Conservation (phyloP, 2,888 invertebrate species). For the Drosophila mimica region DNA sequence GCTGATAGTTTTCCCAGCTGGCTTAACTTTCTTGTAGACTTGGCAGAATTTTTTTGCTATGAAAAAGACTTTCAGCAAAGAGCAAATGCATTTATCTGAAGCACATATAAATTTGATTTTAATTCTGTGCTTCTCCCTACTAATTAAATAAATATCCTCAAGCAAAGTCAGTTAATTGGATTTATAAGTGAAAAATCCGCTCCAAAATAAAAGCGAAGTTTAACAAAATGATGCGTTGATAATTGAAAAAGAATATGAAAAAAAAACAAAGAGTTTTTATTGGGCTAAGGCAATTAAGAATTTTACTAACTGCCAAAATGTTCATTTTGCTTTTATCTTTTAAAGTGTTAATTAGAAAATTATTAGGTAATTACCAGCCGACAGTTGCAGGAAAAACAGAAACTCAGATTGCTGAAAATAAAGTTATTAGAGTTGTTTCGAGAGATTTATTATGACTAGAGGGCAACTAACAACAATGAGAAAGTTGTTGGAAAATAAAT, state of each 20-base stretch:
- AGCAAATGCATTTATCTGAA: neutral
- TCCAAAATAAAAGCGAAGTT: slow-evolving; percentile 9
- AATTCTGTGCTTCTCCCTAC: neutral
- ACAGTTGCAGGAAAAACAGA: slow-evolving; percentile 51
- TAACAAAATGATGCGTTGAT: slow-evolving; percentile 9
- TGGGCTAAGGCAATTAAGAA: neutral
- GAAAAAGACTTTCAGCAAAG: neutral
- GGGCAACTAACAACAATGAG: neutral
- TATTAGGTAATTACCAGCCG: slow-evolving; percentile 59
- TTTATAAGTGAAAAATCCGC: slow-evolving; percentile 12
- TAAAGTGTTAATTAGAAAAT: slow-evolving; percentile 48
- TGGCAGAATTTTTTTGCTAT: slow-evolving; percentile 15
- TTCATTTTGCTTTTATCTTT: slow-evolving; percentile 53
- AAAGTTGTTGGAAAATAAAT: neutral
- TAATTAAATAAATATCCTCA: slow-evolving; percentile 33
- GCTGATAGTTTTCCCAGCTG: slow-evolving; percentile 48
- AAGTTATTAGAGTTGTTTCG: neutral
- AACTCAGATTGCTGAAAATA: neutral
- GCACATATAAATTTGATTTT: neutral
- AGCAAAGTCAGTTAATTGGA: slow-evolving; percentile 36
- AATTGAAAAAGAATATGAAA: slow-evolving; percentile 35
- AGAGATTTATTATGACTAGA: neutral
- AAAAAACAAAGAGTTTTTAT: slow-evolving; percentile 18
- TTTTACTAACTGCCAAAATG: slow-evolving; percentile 24
- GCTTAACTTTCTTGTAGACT: slow-evolving; percentile 37